Evolutionary conservation across 2,888 invertebrate species (phyloP).

Genomic region (Ormyrus labotus): DNA sequence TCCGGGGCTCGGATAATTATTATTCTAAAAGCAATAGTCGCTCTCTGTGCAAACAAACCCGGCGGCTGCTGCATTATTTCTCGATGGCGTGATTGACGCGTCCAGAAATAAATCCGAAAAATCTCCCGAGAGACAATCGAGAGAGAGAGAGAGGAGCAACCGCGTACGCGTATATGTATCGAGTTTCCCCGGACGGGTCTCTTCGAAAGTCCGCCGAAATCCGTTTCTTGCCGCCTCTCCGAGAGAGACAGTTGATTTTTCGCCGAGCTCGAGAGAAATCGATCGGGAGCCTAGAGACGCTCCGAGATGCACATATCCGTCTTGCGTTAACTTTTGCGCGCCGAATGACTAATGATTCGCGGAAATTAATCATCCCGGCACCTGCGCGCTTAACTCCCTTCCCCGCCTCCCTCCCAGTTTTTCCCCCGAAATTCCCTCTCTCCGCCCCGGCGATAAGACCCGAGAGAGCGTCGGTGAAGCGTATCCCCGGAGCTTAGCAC

Average conservation of each 20-base stretch:
- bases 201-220: slow-evolving; percentile 31
- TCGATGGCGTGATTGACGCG: too few relatives aligned
- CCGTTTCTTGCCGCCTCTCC: neutral
- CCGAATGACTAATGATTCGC: neutral
- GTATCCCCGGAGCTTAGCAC: slow-evolving; percentile 12
- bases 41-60: too few relatives aligned
- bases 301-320: too few relatives aligned
- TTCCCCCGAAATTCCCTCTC: too few relatives aligned
- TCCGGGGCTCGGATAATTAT: too few relatives aligned
- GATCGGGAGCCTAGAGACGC: neutral
- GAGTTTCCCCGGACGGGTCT: slow-evolving; percentile 32
- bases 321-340: neutral
- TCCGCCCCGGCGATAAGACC: neutral
- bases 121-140: slow-evolving; percentile 11
- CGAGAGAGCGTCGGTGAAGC: neutral
- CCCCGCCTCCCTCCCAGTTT: neutral
- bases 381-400: too few relatives aligned
- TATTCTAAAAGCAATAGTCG: too few relatives aligned
- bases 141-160: slow-evolving; percentile 9
- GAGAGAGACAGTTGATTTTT: slow-evolving; percentile 2
- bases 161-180: slow-evolving; percentile 3
- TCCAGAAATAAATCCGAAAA: too few relatives aligned
- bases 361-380: neutral
- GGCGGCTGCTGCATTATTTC: too few relatives aligned
- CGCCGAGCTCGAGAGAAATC: slow-evolving; percentile 8